phyloP scores from a whole-genome alignment of 2,888 invertebrate species.

The Ophion costatus region DNA sequence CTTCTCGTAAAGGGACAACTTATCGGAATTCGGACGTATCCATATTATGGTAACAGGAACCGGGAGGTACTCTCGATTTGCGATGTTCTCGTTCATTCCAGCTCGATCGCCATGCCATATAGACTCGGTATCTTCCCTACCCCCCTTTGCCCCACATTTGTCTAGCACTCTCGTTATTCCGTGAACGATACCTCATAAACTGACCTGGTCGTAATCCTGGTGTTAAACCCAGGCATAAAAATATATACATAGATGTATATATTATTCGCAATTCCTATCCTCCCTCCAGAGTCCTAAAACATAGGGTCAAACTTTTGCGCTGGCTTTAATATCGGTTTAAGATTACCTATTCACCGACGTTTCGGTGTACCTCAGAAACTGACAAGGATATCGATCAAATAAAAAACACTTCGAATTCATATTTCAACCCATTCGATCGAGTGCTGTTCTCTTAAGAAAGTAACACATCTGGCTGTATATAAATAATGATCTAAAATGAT shows the following conservation, averaged over 20 bases:
- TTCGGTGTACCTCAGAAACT: background rate
- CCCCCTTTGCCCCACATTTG: slow-evolving; percentile 4
- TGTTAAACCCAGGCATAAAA: slow-evolving; percentile 9
- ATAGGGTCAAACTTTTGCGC: slow-evolving; percentile 32
- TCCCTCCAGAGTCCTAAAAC: slow-evolving; percentile 18
- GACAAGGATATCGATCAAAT: background rate
- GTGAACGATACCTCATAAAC: slow-evolving; percentile 62
- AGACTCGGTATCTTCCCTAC: background rate
- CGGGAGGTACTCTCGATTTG: slow-evolving; percentile 54
- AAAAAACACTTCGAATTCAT: background rate
- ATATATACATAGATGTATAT: background rate
- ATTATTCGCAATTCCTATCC: slow-evolving; percentile 16
- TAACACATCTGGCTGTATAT: no score
- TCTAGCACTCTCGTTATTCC: slow-evolving; percentile 44
- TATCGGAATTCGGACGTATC: slow-evolving; percentile 51
- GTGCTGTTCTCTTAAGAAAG: no score
- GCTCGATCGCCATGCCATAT: slow-evolving; percentile 39
- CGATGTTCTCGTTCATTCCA: slow-evolving; percentile 37
- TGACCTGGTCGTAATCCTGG: slow-evolving; percentile 52
- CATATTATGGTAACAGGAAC: slow-evolving; percentile 52
- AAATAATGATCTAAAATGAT: no score
- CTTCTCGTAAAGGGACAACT: slow-evolving; percentile 60
- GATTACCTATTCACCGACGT: slow-evolving; percentile 30
- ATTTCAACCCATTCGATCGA: background rate
- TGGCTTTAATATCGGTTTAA: slow-evolving; percentile 6